Conservation (phyloP, 2,888 invertebrate genomes). For the Malthinus flaveolus region DNA sequence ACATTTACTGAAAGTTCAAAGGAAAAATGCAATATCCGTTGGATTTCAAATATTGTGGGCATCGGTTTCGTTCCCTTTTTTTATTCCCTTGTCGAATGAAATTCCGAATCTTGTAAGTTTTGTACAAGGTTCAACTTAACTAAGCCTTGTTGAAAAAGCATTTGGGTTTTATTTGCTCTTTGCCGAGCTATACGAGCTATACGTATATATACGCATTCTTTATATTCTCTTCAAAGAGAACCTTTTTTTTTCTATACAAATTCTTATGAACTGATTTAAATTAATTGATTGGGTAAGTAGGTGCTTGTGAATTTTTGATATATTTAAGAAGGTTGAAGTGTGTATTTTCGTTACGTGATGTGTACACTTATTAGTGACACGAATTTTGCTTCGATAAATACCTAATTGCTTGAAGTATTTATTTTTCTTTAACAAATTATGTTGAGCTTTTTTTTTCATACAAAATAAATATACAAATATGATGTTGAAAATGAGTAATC, state of each 20-base stretch:
- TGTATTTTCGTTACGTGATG: no score
- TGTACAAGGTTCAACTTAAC: constrained; percentile 15
- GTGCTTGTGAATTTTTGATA: no score
- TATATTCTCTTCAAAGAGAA: neutral
- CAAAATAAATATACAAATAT: no score
- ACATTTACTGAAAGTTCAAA: constrained; percentile 44
- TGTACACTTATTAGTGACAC: no score
- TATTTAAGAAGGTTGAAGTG: no score
- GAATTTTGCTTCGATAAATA: no score
- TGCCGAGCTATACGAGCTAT: neutral
- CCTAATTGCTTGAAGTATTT: no score
- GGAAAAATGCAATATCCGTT: constrained; percentile 48
- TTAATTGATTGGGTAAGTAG: constrained; percentile 8
- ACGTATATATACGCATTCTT: no score
- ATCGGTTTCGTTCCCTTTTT: constrained; percentile 40
- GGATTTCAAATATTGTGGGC: constrained; percentile 45
- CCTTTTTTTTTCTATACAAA: neutral
- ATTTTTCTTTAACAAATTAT: no score
- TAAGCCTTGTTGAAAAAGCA: constrained; percentile 12
- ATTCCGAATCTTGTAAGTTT: constrained; percentile 14
- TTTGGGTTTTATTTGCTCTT: constrained; percentile 8
- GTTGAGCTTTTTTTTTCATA: no score
- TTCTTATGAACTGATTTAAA: neutral
- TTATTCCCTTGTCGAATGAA: constrained; percentile 27
- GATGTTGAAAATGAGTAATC: constrained; percentile 12